Evolutionary conservation across 2,888 invertebrate genomes (phyloP).

Genomic region (Cephus rjabovi): DNA sequence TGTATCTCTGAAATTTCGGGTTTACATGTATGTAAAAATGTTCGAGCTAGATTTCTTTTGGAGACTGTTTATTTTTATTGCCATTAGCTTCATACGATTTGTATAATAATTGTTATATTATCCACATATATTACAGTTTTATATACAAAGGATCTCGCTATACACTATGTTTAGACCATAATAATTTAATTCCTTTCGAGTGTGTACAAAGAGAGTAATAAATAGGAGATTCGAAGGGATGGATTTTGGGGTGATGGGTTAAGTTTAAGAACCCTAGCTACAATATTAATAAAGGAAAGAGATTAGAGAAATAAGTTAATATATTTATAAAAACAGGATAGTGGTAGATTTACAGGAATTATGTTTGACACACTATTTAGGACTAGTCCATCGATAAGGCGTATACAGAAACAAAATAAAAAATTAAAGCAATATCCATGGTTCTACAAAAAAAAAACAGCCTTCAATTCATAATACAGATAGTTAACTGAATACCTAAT

Average conservation of each 20-base stretch:
- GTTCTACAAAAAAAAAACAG: not conserved
- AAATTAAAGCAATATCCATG: slow-evolving; percentile 26
- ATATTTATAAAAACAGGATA: slow-evolving; percentile 43
- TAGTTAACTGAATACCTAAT: not conserved
- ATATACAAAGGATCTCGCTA: slow-evolving; percentile 60
- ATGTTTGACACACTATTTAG: slow-evolving; percentile 47
- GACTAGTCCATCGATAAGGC: slow-evolving; percentile 44
- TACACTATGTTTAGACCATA: slow-evolving; percentile 52
- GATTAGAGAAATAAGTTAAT: slow-evolving; percentile 41
- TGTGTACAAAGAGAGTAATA: slow-evolving; percentile 41
- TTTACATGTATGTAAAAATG: slow-evolving; percentile 27
- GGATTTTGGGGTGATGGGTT: slow-evolving; percentile 27
- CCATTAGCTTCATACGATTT: slow-evolving; percentile 56
- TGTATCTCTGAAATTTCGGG: slow-evolving; percentile 17
- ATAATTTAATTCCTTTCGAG: slow-evolving; percentile 41
- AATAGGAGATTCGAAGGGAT: slow-evolving; percentile 23
- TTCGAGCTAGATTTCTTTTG: slow-evolving; percentile 43
- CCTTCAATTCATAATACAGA: not conserved
- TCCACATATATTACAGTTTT: slow-evolving; percentile 65
- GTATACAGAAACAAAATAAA: slow-evolving; percentile 32
- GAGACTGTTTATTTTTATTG: slow-evolving; percentile 60
- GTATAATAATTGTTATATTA: slow-evolving; percentile 56
- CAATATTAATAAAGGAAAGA: slow-evolving; percentile 39
- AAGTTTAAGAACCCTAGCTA: slow-evolving; percentile 37
- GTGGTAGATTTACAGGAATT: slow-evolving; percentile 50